Evolutionary conservation across 1,140 invertebrate species (phyloP).

Genomic region (Brachionus angularis): DNA sequence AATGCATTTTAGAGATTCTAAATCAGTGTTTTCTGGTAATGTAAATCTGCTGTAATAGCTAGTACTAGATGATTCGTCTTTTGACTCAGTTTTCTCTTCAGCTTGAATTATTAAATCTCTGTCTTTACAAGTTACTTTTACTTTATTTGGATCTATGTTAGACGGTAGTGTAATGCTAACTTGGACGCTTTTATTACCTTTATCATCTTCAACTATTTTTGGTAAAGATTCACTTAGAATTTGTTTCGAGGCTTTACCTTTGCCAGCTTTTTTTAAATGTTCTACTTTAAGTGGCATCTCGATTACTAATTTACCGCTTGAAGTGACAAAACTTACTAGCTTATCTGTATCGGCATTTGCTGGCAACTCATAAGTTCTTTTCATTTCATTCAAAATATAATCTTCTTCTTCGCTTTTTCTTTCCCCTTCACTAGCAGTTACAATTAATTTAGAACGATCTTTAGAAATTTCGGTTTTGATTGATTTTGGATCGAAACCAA

Average conservation of each 20-base stretch:
- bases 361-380: conserved; percentile 25
- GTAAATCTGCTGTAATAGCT: conserved; percentile 10
- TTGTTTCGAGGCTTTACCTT: no score
- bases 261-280: conserved; percentile 4
- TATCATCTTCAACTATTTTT: conserved; percentile 11
- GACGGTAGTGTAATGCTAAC: neutral
- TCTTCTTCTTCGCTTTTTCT: neutral
- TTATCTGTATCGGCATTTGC: conserved; percentile 5
- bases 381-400: conserved; percentile 20
- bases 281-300: conserved; percentile 27
- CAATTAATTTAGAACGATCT: neutral
- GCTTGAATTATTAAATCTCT: conserved; percentile 12
- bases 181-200: conserved; percentile 22
- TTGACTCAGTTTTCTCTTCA: neutral
- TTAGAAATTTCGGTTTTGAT: conserved; percentile 10
- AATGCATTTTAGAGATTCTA: conserved; percentile 1
- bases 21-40: conserved; percentile 39
- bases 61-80: conserved; percentile 18
- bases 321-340: conserved; percentile 34
- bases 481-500: conserved; percentile 30
- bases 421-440: neutral
- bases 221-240: neutral
- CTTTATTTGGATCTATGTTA: conserved; percentile 10
- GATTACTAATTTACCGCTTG: conserved; percentile 2
- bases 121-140: conserved; percentile 41